These are phyloP conservation scores for Cataglyphis altisquamis DNA, from an alignment of 2,888 invertebrate genomes.

Conservation along the genomic window DNA sequence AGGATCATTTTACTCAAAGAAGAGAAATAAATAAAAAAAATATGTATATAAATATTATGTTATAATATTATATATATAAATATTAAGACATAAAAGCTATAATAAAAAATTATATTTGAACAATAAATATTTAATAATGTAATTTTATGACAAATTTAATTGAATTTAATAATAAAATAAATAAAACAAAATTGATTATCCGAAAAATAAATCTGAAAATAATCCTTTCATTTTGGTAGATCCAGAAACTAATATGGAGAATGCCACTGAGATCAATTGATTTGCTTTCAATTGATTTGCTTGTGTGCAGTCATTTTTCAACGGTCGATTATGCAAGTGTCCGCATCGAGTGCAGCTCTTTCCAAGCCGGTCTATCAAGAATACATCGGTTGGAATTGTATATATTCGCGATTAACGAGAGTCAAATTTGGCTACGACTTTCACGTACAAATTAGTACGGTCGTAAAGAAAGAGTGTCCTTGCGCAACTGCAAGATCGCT, in stretches of 20 bases:
- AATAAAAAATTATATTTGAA: not conserved
- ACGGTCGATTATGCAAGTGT: constrained; percentile 23
- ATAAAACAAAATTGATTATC: not conserved
- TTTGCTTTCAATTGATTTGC: constrained; percentile 35
- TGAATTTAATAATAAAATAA: not conserved
- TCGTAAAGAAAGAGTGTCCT: constrained; percentile 45
- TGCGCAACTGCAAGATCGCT: constrained; percentile 49
- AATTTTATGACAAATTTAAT: not conserved
- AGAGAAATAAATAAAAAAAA: not conserved
- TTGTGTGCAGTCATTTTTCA: constrained; percentile 22
- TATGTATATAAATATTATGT: too few relatives aligned
- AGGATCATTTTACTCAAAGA: not conserved
- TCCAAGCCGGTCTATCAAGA: constrained; percentile 8
- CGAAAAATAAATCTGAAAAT: not conserved
- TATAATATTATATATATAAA: not conserved
- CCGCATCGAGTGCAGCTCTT: constrained; percentile 11
- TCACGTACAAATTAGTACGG: constrained; percentile 44
- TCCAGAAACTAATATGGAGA: constrained; percentile 9
- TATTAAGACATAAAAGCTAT: not conserved
- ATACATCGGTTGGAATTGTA: constrained; percentile 35
- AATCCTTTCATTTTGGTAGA: constrained; percentile 9
- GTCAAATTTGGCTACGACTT: constrained; percentile 65
- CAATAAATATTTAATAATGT: not conserved
- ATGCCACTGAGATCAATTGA: constrained; percentile 24
- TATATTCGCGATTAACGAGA: constrained; percentile 58